Evolutionary conservation across 1,140 invertebrate species (phyloP).

Genomic region (Drosophila sturtevanti): DNA sequence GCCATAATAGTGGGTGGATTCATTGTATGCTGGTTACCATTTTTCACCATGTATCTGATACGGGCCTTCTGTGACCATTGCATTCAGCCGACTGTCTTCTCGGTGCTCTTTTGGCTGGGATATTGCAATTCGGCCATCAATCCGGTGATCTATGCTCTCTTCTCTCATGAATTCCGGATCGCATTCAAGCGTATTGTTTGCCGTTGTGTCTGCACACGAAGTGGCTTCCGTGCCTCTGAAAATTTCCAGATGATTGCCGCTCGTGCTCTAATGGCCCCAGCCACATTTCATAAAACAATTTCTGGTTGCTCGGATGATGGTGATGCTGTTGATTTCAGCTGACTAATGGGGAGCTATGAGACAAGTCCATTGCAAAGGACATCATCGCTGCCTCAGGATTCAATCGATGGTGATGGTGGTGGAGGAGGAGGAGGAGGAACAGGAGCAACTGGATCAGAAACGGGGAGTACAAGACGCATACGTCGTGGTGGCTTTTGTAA

Average conservation of each 20-base stretch:
- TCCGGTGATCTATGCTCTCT: constrained; percentile 94
- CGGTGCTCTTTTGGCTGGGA: constrained; percentile 94
- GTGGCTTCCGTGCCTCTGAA: constrained; percentile 78
- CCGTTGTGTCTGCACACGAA: constrained; percentile 83
- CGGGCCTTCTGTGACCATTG: constrained; percentile 87
- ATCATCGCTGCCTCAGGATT: constrained; percentile 62
- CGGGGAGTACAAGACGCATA: constrained; percentile 43
- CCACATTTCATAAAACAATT: constrained; percentile 81
- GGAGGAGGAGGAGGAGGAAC: background rate
- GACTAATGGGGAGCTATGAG: constrained; percentile 76
- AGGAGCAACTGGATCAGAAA: background rate
- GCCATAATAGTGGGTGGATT: constrained; percentile 96
- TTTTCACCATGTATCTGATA: constrained; percentile 93
- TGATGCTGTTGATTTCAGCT: constrained; percentile 76
- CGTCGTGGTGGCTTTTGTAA: constrained; percentile 78
- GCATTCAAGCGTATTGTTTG: constrained; percentile 92
- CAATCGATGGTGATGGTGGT: constrained; percentile 1
- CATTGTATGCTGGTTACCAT: constrained; percentile 94
- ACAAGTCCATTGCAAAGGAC: constrained; percentile 61
- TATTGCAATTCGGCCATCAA: constrained; percentile 96
- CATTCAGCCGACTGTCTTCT: constrained; percentile 90
- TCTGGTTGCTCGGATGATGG: constrained; percentile 80
- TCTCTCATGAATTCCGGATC: constrained; percentile 91
- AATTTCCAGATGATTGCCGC: constrained; percentile 82
- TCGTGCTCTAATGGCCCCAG: constrained; percentile 74